Evolutionary conservation across 2,113 vertebrate species (phyloP), one percentile per base, ranked within the genome.

Genomic region (Cyrtonyx montezumae): DNA sequence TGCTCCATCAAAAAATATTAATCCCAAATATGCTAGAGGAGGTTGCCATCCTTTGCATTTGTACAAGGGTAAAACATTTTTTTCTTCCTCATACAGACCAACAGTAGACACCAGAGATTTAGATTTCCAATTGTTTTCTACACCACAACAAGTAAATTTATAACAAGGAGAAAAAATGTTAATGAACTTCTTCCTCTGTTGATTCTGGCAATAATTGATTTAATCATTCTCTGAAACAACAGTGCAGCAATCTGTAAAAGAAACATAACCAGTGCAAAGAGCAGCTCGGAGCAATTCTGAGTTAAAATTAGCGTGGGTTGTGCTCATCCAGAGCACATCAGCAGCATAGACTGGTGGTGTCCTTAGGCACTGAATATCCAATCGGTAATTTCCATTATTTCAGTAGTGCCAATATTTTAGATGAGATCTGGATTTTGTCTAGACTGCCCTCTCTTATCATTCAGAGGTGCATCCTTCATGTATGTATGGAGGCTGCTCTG

Each of bases 101-200:
- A 8, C 17, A 19, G 19, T 13, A 76, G 48, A 46, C 34, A 61
- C 2, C 13, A 69, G 73, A 69, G 69, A 84, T 46, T 51, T 46
- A 68, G 28, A 65, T 40, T 76, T 56, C 63, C 49, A 73, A 25
- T 26, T 79, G 32, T 25, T n/a, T 87, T 46, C 43, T 74, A 6
- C 46, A 63, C 4, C 1, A 7, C 84, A 79, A 59, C 21, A 86
- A 70, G 48, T 89, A 84, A 25, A 65, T 46, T 68, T 87, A 17
- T 68, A 48, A 68, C 13, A 42, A 12, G 7, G 10, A 71, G 15
- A 42, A 53, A 65, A 69, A 65, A 71, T 43, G 48, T 87, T 68
- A 87, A 78, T 10, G 71, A 81, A 55, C 0, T 45, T 49, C 69
- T 89, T 65, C 0, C 30, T 0, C 2, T 7, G 11, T 71, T 78